Conservation (phyloP, 1,140 invertebrate species). For the Neodiprion virginianus region DNA sequence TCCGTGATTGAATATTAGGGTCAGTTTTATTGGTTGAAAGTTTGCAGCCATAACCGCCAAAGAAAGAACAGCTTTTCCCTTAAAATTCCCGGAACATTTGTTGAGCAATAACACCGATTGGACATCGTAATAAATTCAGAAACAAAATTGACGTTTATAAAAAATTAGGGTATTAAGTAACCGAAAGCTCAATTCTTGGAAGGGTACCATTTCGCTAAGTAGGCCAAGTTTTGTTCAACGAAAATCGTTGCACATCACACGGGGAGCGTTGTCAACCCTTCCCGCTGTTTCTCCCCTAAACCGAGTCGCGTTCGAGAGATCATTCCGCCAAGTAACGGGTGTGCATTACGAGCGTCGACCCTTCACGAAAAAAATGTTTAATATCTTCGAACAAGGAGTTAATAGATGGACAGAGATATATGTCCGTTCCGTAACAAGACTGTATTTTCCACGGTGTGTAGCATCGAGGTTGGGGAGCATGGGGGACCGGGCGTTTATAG, state of each 20-base stretch:
- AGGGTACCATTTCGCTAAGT: too few species aligned
- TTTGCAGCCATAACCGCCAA: neutral
- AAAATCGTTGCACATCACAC: too few species aligned
- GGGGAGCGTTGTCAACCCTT: neutral
- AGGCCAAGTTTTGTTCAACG: too few species aligned
- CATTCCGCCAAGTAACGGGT: too few species aligned
- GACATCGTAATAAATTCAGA: too few species aligned
- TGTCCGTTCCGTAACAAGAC: slow-evolving; percentile 20
- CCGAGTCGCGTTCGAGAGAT: neutral
- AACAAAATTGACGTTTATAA: too few species aligned
- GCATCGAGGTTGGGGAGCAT: slow-evolving; percentile 11
- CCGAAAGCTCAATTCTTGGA: too few species aligned
- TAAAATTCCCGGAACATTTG: neutral
- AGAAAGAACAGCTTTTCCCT: neutral
- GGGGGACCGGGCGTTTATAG: slow-evolving; percentile 27
- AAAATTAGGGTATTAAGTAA: too few species aligned
- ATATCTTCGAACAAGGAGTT: slow-evolving; percentile 13
- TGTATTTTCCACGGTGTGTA: slow-evolving; percentile 8
- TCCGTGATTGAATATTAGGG: neutral
- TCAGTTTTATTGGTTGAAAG: slow-evolving; percentile 11
- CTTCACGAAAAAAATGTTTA: neutral
- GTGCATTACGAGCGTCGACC: neutral
- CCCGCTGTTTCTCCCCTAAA: neutral
- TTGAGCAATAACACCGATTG: neutral
- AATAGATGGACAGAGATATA: slow-evolving; percentile 10